Conservation (phyloP, 2,797 vertebrate genomes). For the Pseudopleuronectes americanus region DNA sequence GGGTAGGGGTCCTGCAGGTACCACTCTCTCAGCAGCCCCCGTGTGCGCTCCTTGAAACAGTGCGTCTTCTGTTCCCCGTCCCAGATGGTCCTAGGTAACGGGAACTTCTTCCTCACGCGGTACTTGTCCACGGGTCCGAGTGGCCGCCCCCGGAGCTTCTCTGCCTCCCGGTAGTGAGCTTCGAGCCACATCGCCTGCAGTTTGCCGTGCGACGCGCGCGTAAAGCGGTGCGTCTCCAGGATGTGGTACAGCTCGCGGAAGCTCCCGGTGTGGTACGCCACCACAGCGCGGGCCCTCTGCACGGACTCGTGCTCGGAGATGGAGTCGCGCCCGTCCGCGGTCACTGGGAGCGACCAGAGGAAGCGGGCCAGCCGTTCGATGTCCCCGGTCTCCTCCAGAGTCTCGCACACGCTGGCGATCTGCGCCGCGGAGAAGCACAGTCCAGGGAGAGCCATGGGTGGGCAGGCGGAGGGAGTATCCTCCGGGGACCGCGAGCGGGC, state of each 20-base stretch:
- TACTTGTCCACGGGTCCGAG: conserved; percentile 98
- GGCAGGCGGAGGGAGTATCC: conserved; percentile 83
- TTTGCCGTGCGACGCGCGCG: conserved; percentile 96
- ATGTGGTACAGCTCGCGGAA: conserved; percentile 97
- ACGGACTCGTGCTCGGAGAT: conserved; percentile 98
- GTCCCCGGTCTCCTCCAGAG: conserved; percentile 98
- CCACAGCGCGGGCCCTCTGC: conserved; percentile 94
- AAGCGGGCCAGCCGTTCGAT: conserved; percentile 96
- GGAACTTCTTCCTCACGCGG: conserved; percentile 98
- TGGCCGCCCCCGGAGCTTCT: conserved; percentile 94
- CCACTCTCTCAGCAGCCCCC: conserved; percentile 96
- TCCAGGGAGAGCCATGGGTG: conserved; percentile 89
- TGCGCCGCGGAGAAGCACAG: conserved; percentile 96
- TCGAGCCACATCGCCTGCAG: conserved; percentile 99
- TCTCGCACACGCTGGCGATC: conserved; percentile 98
- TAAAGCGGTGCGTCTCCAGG: conserved; percentile 97
- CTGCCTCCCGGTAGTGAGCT: conserved; percentile 97
- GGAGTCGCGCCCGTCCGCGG: conserved; percentile 92
- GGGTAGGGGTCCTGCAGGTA: conserved; percentile 99
- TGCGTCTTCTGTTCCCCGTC: conserved; percentile 99
- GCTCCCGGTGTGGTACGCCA: conserved; percentile 96
- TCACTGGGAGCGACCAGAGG: conserved; percentile 97
- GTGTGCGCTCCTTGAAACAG: conserved; percentile 98
- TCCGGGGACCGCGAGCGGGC: conserved; percentile 88
- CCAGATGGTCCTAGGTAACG: conserved; percentile 97